Conservation (phyloP, 2,113 vertebrate species). For the Solea solea region DNA sequence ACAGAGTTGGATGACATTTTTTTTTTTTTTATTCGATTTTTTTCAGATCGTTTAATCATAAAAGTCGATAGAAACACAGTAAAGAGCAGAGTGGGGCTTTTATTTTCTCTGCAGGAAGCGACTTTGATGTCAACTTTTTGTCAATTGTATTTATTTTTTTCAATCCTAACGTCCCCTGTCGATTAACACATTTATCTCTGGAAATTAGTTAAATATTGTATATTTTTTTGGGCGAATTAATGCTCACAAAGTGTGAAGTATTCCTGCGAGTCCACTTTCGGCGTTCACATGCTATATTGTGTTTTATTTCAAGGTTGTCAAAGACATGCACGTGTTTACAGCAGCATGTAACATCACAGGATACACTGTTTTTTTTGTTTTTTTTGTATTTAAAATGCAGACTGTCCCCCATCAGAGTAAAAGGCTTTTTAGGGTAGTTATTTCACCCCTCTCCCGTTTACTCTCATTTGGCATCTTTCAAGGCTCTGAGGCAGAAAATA, state of each 20-base stretch:
- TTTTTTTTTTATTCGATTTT: no score
- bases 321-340: neutral
- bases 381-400: slow-evolving; percentile 55
- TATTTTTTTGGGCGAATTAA: no score
- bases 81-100: no score
- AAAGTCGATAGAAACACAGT: no score
- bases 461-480: slow-evolving; percentile 78
- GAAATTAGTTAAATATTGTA: no score
- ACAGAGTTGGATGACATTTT: no score
- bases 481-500: slow-evolving; percentile 79
- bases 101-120: no score
- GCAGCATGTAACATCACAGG: neutral
- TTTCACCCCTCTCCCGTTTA: slow-evolving; percentile 61
- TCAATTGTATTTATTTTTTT: neutral
- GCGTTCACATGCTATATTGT: neutral
- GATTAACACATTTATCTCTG: no score
- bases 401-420: slow-evolving; percentile 44
- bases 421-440: slow-evolving; percentile 69
- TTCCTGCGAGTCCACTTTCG: neutral
- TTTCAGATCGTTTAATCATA: no score
- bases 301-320: slow-evolving; percentile 30
- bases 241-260: neutral
- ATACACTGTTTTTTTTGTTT: neutral
- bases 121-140: neutral
- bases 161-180: no score